Conservation (phyloP, 2,113 vertebrate genomes). For the Delphinus delphis region DNA sequence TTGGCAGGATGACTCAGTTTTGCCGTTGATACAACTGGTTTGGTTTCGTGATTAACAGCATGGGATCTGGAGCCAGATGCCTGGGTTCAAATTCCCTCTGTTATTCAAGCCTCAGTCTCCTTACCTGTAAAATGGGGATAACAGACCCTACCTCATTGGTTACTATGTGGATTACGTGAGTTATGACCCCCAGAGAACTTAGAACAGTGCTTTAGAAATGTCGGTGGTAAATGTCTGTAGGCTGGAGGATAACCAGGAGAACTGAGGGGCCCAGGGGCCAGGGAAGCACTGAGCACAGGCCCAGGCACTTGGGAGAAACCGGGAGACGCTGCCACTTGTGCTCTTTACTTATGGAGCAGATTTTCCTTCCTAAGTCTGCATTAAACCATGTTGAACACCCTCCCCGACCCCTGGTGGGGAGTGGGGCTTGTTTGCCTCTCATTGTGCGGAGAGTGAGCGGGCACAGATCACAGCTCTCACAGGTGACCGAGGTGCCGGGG, state of each 20-base stretch:
- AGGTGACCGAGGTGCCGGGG: fast-evolving
- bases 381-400: neutral
- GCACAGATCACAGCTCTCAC: neutral
- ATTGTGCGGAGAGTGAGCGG: fast-evolving
- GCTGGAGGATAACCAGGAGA: neutral
- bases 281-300: neutral
- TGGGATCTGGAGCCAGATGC: neutral
- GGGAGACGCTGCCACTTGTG: fast-evolving
- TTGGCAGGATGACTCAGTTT: neutral
- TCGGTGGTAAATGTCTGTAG: neutral
- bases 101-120: neutral
- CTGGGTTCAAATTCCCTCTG: neutral
- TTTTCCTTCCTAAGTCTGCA: neutral
- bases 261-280: fast-evolving
- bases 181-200: neutral
- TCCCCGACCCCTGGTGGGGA: neutral
- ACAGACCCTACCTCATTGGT: neutral
- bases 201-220: neutral
- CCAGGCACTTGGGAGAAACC: fast-evolving
- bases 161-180: neutral
- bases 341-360: fast-evolving
- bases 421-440: neutral
- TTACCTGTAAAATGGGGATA: neutral
- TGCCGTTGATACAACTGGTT: neutral
- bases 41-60: neutral